Conservation (phyloP, 2,113 vertebrate species). For the Aegotheles bennettii region DNA sequence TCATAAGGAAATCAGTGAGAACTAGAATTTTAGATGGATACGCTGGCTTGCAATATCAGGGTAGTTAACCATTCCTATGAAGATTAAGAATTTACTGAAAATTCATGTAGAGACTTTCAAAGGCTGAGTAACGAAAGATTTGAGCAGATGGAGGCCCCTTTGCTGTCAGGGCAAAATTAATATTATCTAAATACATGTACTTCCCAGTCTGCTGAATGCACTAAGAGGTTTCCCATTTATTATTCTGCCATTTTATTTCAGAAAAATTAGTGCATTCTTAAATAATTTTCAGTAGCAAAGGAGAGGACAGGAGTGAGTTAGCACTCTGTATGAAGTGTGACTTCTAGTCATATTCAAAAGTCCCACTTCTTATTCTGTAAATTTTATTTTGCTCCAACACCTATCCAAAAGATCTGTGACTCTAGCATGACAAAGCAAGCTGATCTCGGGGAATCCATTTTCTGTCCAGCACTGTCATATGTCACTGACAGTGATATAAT, state of each 20-base stretch:
- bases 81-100: conserved; percentile 5
- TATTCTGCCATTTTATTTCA: not conserved
- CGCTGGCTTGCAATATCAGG: not conserved
- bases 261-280: not conserved
- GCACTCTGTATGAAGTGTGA: not conserved
- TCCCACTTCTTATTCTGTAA: not conserved
- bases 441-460: not conserved
- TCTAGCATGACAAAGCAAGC: not conserved
- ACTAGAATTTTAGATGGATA: not conserved
- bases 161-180: not conserved
- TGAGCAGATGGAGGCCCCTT: not conserved
- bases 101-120: not conserved
- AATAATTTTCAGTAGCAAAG: not conserved
- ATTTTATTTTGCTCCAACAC: not conserved
- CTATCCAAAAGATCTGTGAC: not conserved
- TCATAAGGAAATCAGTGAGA: not conserved
- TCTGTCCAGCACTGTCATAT: not conserved
- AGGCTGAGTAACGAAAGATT: not conserved
- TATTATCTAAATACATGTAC: not conserved
- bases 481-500: not conserved
- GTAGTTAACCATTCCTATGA: not conserved
- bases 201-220: not conserved
- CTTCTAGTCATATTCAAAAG: not conserved
- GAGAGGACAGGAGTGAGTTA: not conserved
- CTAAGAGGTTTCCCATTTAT: not conserved